Conservation (phyloP, 2,888 invertebrate species). For the Megastigmus dorsalis region DNA sequence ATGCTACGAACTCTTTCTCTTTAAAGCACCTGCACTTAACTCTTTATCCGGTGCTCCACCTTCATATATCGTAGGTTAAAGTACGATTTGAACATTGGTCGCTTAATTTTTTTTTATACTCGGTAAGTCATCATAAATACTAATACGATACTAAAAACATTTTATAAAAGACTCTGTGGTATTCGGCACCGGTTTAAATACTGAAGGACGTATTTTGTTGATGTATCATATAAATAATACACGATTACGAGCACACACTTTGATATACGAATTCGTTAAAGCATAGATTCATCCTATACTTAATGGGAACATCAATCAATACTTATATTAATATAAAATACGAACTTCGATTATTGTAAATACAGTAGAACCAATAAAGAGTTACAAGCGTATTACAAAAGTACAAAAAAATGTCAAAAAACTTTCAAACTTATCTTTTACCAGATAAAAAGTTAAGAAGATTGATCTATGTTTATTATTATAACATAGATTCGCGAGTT, state of each 20-base stretch:
- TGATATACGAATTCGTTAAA: slow-evolving; percentile 12
- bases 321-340: slow-evolving; percentile 37
- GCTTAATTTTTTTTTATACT: slow-evolving; percentile 1
- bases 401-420: slow-evolving; percentile 41
- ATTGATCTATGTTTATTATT: not conserved
- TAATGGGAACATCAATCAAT: slow-evolving; percentile 35
- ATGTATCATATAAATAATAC: slow-evolving; percentile 15
- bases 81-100: slow-evolving; percentile 20
- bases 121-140: slow-evolving; percentile 26
- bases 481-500: slow-evolving; percentile 15
- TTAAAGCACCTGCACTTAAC: slow-evolving; percentile 24
- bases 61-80: slow-evolving; percentile 8
- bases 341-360: slow-evolving; percentile 34
- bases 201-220: slow-evolving; percentile 48
- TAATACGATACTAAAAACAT: slow-evolving; percentile 45
- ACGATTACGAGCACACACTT: slow-evolving; percentile 21
- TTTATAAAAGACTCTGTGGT: slow-evolving; percentile 34
- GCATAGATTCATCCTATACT: slow-evolving; percentile 25
- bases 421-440: slow-evolving; percentile 16
- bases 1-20: slow-evolving; percentile 26
- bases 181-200: slow-evolving; percentile 54
- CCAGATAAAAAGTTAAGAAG: slow-evolving; percentile 48
- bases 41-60: slow-evolving; percentile 40
- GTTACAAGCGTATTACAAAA: slow-evolving; percentile 46
- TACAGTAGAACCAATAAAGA: slow-evolving; percentile 45